Base-by-base conservation (phyloP, 2,888 invertebrate genomes). In the Galeopsomyia nigrocyanea region DNA sequence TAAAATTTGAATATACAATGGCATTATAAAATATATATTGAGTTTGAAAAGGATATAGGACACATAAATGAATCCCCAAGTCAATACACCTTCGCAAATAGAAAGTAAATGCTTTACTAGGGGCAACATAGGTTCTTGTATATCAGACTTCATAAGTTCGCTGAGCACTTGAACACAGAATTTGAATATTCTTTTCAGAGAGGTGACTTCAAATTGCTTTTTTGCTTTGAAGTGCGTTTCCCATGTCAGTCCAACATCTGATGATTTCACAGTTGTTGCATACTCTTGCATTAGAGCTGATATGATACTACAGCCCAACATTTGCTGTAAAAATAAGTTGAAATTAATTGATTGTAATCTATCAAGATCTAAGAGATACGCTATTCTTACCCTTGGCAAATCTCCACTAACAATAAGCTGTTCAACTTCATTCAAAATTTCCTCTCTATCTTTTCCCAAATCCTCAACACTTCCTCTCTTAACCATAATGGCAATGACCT, bases 171-270 rank as follows among this genome's bases (percentile, higher is more conserved):
- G 89, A 13, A 93, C 87, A 75, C 91, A 90, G 86, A 93, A 92
- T 81, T 91, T 89, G 83, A 97, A 95, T 83, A 97, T 94, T 76
- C 91, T 89, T 81, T 93, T 92, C 78, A 97, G 88, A 83, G 95
- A 94, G 62, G 90, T 89, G 22, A 89, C 90, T 89, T 97, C 96
- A 88, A 97, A 97, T 55, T 92, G 91, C 80, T 92, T 92, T 86
- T 96, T 97, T 46, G 94, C 92, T 82, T 91, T 90, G 80, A 93
- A 92, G 87, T 97, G 96, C 49, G 93, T 91, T 86, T 95, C 95
- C 94, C 95, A 96, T 56, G 95, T 92, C 62, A 97, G 88, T 7
- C 96, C 95, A 14, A 95, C 93, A 87, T 95, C 95, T 47, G 95
- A 92, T 1, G 96, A 94, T 82, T 95, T 93, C 0, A 93, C 92